Base-by-base conservation (phyloP, 2,888 invertebrate genomes). In the Tetropium fuscum region DNA sequence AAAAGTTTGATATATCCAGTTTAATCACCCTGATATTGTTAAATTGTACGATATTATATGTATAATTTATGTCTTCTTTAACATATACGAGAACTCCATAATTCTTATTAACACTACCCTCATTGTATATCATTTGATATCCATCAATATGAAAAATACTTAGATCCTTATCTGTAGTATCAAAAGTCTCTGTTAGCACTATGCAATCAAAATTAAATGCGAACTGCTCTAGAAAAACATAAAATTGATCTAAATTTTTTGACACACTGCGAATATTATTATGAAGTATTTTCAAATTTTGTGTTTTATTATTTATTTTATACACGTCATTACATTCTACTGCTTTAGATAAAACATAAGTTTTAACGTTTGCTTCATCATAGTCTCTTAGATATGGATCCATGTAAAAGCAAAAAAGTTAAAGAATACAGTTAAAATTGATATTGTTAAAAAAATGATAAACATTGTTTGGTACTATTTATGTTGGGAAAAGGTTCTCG, bases 151-250 rank as follows among this genome's bases (percentile, higher is more conserved):
- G 7, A 27, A 27, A 27, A 7, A 27, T 27, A 27, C n/a, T 6
- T 3, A 27, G n/a, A 3, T 27, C 27, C 7, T 27, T 27, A 27
- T 27, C 27, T 8, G 2, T 13, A 13, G 16, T 2, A 36, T 36
- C 15, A 13, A 36, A 36, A 1, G 27, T 44, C 1, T 44, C 22
- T 15, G 27, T 20, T 15, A 25, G 27, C n/a, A 30, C 11, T 22
- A 30, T 16, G 11, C 32, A 18, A 10, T 18, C 32, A 48, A 48
- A 48, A 48, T 34, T 16, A 32, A 11, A 16, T 8, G 13, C 15
- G 16, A 36, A 15, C 7, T 36, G 36, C 7, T 15, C 13, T 7
- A 36, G 15, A 11, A 36, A 36, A 7, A 36, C 16, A 15, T 36
- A 3, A 36, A 36, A 36, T 15, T 36, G 15, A 36, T 36, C 36